Base-by-base conservation (phyloP, 2,797 vertebrate genomes). In the Cossypha polioptera region DNA sequence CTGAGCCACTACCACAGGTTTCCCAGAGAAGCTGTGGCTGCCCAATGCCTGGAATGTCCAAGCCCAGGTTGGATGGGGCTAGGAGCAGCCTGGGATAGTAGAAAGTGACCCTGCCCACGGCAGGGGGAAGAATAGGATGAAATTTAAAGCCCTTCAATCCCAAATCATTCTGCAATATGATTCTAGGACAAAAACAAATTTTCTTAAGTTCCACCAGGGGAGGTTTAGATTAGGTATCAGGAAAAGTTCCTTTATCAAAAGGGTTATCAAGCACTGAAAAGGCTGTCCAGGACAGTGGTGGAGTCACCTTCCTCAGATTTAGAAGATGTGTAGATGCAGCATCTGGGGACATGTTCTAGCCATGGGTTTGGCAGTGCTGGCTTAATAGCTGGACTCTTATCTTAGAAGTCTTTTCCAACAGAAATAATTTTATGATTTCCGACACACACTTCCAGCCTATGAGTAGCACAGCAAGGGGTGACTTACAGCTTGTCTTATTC, bases 391-490 rank as follows among this genome's bases (percentile, higher is more conserved):
- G 12, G 31, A 16, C 25, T 35, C 31, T 13, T 10, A 28, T 18
- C 16, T 58, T 19, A 14, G 6, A 67, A 58, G 31, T 19, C 11
- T 57, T 55, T 79, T 38, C 33, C 54, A 42, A 42, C 25, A 33
- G 12, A 19, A 80, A 28, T 15, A 48, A 35, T 68, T 50, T 45
- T 35, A 7, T 42, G 8, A 35, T 42, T n/a, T 42, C 24, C 18
- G 8, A 1, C 25, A 40, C 5, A 2, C 15, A 18, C 12, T 57
- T 53, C 31, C 53, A 55, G 26, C 9, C 48, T 33, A 13, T 1
- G 4, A 26, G 10, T 1, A 36, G 31, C 2, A 1, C 24, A n/a
- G 28, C 20, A 16, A 45, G 13, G 4, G 11, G 3, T 20, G 5
- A 29, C 31, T 31, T 20, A 15, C 10, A 13, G 16, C 36, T 43